Base-by-base conservation (phyloP, 1,140 invertebrate species). In the Tetranychus cinnabarinus region DNA sequence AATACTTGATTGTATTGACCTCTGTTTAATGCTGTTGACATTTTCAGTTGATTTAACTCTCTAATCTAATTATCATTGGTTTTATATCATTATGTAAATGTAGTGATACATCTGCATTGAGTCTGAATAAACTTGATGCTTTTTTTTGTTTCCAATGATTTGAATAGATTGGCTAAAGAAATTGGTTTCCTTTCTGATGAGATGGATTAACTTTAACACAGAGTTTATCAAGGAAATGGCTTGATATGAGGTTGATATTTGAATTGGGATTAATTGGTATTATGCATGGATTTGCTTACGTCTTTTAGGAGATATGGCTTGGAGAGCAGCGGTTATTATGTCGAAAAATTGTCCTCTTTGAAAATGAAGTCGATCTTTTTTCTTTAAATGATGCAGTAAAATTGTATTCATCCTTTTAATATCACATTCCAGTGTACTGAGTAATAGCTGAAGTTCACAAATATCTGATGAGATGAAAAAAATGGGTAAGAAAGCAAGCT, bases 271-370 rank as follows among this genome's bases (percentile, higher is more conserved):
- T 23, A 23, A 42, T 42, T 42, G 10, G 10, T 42, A 42, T 42
- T 5, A 42, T 42, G 5, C 39, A 42, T 6, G 39, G 39, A 42
- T 5, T 6, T 42, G 10, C 5, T 42, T 58, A 58, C 57, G 34
- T 58, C 57, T 1, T 58, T 58, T 58, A 2, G 57, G 57, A 45
- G 57, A 58, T 10, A 58, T 58, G 34, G 57, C 57, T 33, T 58
- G 57, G 6, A 58, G 37, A 46, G 37, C 37, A n/a, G 57, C 57
- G 4, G 57, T 58, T n/a, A 58, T 58, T 13, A 58, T 58, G 33
- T 58, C 57, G n/a, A 15, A 58, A 31, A 33, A 33, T 31, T 58
- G 57, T 15, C 42, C 39, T 10, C 36, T 8, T n/a, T 58, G 57
- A 42, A 23, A 45, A 10, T 23, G 37, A 2, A 58, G 57, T 6